Percentiles rank a stretch among this genome's conserved stretches.
phyloP scores from a whole-genome alignment of 2,797 vertebrate genomes.

The Halcyon badia region DNA sequence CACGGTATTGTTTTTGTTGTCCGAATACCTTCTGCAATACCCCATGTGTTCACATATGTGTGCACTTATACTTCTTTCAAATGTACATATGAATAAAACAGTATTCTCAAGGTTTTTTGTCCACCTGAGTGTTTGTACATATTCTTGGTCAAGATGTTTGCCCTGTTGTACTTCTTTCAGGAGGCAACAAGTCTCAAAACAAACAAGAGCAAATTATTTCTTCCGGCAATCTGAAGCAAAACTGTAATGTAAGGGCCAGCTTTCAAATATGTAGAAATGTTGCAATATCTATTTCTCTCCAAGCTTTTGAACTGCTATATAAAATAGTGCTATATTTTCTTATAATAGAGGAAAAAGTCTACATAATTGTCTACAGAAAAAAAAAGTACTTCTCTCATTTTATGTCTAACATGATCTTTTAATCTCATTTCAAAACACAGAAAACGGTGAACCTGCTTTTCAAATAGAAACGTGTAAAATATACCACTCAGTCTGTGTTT shows the following conservation, averaged over 20 bases:
- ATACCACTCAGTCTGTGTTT: neutral
- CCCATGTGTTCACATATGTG: neutral
- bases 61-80: neutral
- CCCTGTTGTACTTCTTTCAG: neutral
- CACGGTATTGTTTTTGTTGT: neutral
- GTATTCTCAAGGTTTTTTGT: neutral
- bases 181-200: neutral
- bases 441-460: neutral
- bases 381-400: neutral
- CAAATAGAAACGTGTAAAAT: neutral
- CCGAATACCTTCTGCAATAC: neutral
- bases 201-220: neutral
- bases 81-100: neutral
- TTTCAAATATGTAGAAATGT: neutral
- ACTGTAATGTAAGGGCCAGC: neutral
- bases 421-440: neutral
- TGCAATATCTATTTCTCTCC: neutral
- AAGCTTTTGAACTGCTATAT: neutral
- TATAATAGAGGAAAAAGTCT: neutral
- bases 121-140: neutral
- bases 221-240: neutral
- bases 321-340: neutral
- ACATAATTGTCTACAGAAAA: neutral
- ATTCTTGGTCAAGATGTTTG: neutral
- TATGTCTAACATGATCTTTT: neutral